phyloP scores from a whole-genome alignment of 2,113 vertebrate genomes.

The Rallus limicola region DNA sequence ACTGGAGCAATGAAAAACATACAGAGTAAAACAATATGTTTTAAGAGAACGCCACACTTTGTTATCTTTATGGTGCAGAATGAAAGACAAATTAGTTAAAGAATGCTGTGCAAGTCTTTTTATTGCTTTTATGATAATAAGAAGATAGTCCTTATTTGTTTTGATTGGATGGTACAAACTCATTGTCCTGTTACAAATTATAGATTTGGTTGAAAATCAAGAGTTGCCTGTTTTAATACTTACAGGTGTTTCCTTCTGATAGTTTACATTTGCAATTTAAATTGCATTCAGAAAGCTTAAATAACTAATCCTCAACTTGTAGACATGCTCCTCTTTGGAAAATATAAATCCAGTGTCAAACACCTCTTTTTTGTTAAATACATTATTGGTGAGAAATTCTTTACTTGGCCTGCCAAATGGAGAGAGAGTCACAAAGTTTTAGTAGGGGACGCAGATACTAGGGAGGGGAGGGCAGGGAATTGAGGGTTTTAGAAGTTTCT shows the following conservation, averaged over 20 bases:
- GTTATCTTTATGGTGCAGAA: constrained; percentile 80
- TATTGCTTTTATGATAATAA: constrained; percentile 79
- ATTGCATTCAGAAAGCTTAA: constrained; percentile 70
- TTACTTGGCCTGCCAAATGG: not conserved
- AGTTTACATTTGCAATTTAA: constrained; percentile 82
- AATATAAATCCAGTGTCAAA: constrained; percentile 54
- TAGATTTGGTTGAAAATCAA: constrained; percentile 76
- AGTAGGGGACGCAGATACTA: not conserved
- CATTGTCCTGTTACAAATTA: constrained; percentile 74
- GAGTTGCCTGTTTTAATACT: constrained; percentile 66
- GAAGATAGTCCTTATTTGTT: constrained; percentile 75
- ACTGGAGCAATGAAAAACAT: constrained; percentile 67
- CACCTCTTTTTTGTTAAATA: not conserved
- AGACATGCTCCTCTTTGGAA: constrained; percentile 10
- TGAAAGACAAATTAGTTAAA: constrained; percentile 77
- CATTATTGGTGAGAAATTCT: not conserved
- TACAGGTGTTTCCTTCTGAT: constrained; percentile 80
- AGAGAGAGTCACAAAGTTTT: not conserved
- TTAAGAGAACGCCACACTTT: constrained; percentile 61
- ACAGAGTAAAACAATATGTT: constrained; percentile 64
- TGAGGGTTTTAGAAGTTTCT: not conserved
- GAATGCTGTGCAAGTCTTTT: constrained; percentile 73
- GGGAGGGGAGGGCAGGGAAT: fast-evolving
- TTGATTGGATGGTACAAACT: constrained; percentile 69
- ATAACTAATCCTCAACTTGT: constrained; percentile 56